phyloP scores from a whole-genome alignment of 2,797 vertebrate genomes.

The Pangasius sanitwongsei region DNA sequence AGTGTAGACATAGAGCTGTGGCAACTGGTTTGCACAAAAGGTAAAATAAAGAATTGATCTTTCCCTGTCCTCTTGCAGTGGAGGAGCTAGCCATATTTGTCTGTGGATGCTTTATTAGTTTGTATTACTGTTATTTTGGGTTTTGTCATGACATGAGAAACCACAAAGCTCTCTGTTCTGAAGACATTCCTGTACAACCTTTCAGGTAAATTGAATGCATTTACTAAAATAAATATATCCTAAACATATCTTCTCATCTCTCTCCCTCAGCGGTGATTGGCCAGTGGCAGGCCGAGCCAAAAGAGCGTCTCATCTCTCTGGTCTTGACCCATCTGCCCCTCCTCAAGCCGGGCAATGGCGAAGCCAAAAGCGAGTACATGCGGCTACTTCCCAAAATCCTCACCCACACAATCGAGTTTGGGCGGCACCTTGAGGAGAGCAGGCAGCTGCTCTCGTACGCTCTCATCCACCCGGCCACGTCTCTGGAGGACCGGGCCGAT shows the following conservation, averaged over 20 bases:
- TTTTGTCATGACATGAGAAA: background rate
- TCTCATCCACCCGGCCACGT: conserved; percentile 96
- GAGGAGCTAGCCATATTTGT: background rate
- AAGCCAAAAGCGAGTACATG: conserved; percentile 98
- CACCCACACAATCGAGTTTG: conserved; percentile 95
- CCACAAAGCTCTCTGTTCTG: background rate
- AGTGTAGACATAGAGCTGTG: conserved; percentile 34
- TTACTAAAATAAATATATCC: background rate
- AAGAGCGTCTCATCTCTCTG: conserved; percentile 94
- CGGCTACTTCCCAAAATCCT: conserved; percentile 94
- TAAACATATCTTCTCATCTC: conserved; percentile 28
- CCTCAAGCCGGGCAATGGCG: conserved; percentile 92
- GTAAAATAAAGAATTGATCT: conserved; percentile 59
- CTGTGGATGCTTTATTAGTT: background rate
- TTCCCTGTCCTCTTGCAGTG: conserved; percentile 4
- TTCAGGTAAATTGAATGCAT: background rate
- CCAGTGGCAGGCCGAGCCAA: conserved; percentile 95
- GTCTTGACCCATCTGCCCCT: conserved; percentile 93
- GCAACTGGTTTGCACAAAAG: conserved; percentile 35
- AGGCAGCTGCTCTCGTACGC: conserved; percentile 96
- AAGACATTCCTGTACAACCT: background rate
- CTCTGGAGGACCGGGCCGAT: conserved; percentile 90
- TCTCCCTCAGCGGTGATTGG: conserved; percentile 85
- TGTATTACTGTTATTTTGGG: conserved; percentile 51
- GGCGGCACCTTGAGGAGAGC: conserved; percentile 95